phyloP scores from a whole-genome alignment of 2,113 vertebrate species.

The Solea solea region DNA sequence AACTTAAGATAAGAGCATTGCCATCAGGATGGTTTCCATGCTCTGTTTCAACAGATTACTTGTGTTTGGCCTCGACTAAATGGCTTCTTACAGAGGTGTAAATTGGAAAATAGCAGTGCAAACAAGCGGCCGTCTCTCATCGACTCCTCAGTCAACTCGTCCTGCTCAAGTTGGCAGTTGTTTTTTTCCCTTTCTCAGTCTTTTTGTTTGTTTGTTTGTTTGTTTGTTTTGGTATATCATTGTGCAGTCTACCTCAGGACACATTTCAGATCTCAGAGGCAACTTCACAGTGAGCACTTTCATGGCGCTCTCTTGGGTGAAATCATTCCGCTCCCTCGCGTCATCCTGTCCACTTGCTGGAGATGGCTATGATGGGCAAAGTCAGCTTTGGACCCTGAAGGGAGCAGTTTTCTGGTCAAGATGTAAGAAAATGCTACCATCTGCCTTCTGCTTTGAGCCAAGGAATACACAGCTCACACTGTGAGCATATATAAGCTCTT shows the following conservation, averaged over 20 bases:
- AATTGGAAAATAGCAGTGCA: conserved; percentile 41
- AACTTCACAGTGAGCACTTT: too few relatives aligned
- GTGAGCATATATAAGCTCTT: not conserved
- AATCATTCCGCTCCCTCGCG: not conserved
- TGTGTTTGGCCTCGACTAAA: not conserved
- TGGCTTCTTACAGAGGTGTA: conserved; percentile 31
- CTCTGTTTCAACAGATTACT: too few relatives aligned
- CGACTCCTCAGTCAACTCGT: not conserved
- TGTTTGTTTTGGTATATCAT: not conserved
- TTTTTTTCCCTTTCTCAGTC: too few relatives aligned
- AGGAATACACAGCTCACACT: not conserved
- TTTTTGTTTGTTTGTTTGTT: not conserved
- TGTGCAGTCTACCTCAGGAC: not conserved
- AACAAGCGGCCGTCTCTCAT: not conserved
- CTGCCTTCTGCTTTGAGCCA: not conserved
- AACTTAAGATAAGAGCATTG: not conserved
- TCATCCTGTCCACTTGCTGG: not conserved
- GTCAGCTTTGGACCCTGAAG: not conserved
- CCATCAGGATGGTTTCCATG: not conserved
- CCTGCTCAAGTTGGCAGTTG: too few relatives aligned
- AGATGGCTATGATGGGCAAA: not conserved
- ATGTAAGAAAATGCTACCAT: not conserved
- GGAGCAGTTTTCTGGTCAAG: not conserved
- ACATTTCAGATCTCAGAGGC: too few relatives aligned
- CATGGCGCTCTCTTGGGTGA: not conserved